phyloP scores from a whole-genome alignment of 2,888 invertebrate species.

The Trissoscelio sp. region DNA sequence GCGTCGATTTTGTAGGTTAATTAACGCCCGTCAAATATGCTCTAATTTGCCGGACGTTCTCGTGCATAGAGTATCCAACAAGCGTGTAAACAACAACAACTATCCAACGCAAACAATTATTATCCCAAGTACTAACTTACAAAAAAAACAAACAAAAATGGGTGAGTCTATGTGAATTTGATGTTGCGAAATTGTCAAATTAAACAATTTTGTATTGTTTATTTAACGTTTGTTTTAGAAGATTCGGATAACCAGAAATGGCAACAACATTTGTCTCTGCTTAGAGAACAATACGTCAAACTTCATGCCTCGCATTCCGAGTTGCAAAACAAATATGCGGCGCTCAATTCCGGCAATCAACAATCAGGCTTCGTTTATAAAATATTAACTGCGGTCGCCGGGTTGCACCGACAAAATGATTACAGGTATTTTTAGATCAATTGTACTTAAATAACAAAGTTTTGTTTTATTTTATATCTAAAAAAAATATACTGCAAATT shows the following conservation, averaged over 20 bases:
- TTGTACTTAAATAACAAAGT: neutral
- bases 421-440: conserved; percentile 85
- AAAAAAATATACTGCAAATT: no score
- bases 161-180: conserved; percentile 2
- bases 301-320: conserved; percentile 92
- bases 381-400: conserved; percentile 91
- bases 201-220: no score
- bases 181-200: neutral
- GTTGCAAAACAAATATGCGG: conserved; percentile 92
- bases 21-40: conserved; percentile 28
- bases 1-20: conserved; percentile 44
- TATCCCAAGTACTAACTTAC: no score
- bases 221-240: no score
- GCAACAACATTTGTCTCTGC: conserved; percentile 93
- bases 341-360: conserved; percentile 89
- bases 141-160: no score
- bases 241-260: conserved; percentile 81
- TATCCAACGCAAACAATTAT: no score
- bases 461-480: no score
- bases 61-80: neutral
- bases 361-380: conserved; percentile 92
- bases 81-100: neutral
- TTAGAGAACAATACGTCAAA: conserved; percentile 96
- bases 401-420: conserved; percentile 91
- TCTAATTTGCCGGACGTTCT: neutral